These are phyloP conservation scores for Aspidapion aeneum DNA, from an alignment of 2,888 invertebrate species.

Conservation along the genomic window DNA sequence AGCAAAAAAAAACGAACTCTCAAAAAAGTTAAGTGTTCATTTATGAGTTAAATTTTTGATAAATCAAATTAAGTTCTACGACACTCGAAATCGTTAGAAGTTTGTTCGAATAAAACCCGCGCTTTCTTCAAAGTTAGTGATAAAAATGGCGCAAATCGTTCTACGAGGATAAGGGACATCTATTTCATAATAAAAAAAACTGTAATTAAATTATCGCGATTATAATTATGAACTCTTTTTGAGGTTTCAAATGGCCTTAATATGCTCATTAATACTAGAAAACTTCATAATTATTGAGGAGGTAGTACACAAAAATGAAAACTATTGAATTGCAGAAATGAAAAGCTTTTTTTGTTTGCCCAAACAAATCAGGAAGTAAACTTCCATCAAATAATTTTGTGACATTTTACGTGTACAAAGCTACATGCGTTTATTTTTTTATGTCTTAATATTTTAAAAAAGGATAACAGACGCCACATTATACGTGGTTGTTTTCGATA, in stretches of 20 bases:
- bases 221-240: constrained; percentile 11
- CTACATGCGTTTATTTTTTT: too few relatives aligned
- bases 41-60: background rate
- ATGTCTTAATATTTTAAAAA: too few relatives aligned
- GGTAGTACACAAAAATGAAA: background rate
- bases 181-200: background rate
- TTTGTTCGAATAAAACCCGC: background rate
- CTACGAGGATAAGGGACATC: too few relatives aligned
- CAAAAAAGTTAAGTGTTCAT: background rate
- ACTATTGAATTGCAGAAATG: too few relatives aligned
- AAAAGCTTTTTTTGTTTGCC: too few relatives aligned
- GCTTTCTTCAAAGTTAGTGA: constrained; percentile 13
- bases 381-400: too few relatives aligned
- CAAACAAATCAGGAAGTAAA: too few relatives aligned
- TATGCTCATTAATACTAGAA: constrained; percentile 32
- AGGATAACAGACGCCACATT: too few relatives aligned
- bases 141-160: background rate
- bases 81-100: background rate
- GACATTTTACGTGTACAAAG: too few relatives aligned
- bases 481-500: too few relatives aligned
- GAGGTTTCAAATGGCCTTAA: constrained; percentile 42
- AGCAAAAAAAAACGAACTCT: background rate
- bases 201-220: background rate
- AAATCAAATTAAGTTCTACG: background rate
- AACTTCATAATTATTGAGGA: constrained; percentile 15